These are phyloP conservation scores for Hydrozoanthus gracilis DNA, from an alignment of 92 coral and sea anemone species.

Conservation along the genomic window DNA sequence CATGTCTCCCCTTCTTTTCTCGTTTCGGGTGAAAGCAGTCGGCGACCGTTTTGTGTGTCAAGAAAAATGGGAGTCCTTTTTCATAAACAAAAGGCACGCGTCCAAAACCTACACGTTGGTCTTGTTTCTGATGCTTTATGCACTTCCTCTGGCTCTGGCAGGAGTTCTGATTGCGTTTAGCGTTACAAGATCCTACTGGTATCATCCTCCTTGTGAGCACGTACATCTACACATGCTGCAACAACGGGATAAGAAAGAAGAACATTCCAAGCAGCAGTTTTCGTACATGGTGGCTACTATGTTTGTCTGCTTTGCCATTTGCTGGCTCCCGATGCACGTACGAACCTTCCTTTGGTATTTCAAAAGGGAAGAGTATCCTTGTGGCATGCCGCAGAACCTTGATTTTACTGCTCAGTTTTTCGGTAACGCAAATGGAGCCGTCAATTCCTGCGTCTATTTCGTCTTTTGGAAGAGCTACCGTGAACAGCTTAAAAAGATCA, in stretches of 20 bases:
- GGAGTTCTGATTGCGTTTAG: slow-evolving; percentile 2
- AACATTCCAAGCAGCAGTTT: slow-evolving; percentile 30
- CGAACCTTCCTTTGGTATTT: slow-evolving; percentile 43
- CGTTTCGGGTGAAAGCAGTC: slow-evolving; percentile 25
- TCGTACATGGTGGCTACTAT: slow-evolving; percentile 35
- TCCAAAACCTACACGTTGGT: slow-evolving; percentile 42
- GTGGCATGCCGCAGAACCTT: slow-evolving; percentile 11
- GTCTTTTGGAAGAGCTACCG: slow-evolving; percentile 29
- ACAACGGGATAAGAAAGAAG: slow-evolving; percentile 20
- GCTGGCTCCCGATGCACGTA: slow-evolving; percentile 49
- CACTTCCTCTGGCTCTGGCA: slow-evolving; percentile 7
- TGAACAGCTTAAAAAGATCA: slow-evolving; percentile 18
- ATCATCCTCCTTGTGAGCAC: slow-evolving; percentile 19
- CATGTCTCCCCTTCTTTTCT: slow-evolving; percentile 45
- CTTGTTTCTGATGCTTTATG: slow-evolving; percentile 30
- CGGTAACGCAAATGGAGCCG: slow-evolving; percentile 27
- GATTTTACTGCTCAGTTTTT: slow-evolving; percentile 39
- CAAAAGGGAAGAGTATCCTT: slow-evolving; percentile 17
- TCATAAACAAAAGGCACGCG: slow-evolving; percentile 41
- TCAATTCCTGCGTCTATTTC: slow-evolving; percentile 24
- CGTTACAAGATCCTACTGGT: slow-evolving; percentile 14
- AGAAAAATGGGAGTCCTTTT: slow-evolving; percentile 44
- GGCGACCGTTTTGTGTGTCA: slow-evolving; percentile 40
- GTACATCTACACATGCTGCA: neutral
- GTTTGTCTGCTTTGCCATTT: slow-evolving; percentile 39